Percentiles rank a stretch among this genome's conserved stretches.
These are phyloP conservation scores for Lasioglossum lativentre DNA, from an alignment of 2,888 invertebrate species.

Conservation along the genomic window DNA sequence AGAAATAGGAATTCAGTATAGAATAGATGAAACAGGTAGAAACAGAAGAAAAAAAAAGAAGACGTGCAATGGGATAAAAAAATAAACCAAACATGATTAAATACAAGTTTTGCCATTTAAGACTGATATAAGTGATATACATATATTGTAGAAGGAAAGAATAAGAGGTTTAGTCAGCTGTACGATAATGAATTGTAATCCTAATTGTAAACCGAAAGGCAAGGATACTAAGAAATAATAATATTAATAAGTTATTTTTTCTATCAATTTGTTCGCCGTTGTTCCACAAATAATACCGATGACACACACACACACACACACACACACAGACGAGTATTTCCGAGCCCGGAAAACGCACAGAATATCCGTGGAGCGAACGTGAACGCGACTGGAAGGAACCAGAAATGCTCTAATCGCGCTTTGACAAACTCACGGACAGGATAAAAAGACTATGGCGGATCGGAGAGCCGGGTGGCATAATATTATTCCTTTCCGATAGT, in stretches of 20 bases:
- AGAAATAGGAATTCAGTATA: no score
- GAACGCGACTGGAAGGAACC: background rate
- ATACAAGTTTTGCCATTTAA: no score
- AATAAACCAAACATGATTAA: no score
- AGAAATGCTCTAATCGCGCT: background rate
- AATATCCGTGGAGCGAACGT: background rate
- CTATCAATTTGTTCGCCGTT: background rate
- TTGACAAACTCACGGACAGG: background rate
- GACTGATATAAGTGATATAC: no score
- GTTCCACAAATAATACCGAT: background rate
- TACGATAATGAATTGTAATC: background rate
- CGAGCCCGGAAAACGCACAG: background rate
- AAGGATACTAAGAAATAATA: background rate
- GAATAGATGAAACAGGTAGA: no score
- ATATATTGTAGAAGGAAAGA: no score
- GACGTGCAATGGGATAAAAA: no score
- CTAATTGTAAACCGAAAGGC: background rate
- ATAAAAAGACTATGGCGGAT: background rate
- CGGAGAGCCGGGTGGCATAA: constrained; percentile 39
- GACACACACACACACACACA: no score
- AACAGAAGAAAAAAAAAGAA: no score
- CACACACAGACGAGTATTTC: no score
- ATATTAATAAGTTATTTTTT: background rate
- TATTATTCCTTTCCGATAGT: constrained; percentile 52
- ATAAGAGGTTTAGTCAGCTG: no score